Conservation (phyloP, 2,888 invertebrate species). For the Tetrapedia diversipes region DNA sequence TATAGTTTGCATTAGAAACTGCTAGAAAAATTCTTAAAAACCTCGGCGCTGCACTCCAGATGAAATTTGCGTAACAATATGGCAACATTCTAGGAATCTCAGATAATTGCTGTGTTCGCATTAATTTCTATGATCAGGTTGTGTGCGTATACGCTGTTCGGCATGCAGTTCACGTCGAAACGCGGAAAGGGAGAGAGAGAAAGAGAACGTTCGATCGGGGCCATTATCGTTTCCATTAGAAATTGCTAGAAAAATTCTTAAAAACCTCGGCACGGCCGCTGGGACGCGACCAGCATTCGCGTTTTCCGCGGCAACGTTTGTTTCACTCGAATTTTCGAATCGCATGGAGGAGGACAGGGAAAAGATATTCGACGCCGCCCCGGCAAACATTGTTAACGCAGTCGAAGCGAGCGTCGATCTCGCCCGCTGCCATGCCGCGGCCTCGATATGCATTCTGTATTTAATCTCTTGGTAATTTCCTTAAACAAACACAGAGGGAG, state of each 20-base stretch:
- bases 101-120: no score
- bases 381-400: conserved; percentile 53
- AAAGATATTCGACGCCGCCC: conserved; percentile 29
- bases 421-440: conserved; percentile 17
- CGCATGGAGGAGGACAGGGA: conserved; percentile 13
- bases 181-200: neutral
- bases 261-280: neutral
- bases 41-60: no score
- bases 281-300: neutral
- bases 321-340: conserved; percentile 46
- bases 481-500: conserved; percentile 70
- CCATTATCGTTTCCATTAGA: neutral
- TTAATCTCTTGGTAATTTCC: conserved; percentile 69
- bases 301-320: neutral
- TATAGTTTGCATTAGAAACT: neutral
- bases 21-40: conserved; percentile 14
- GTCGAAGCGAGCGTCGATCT: conserved; percentile 44
- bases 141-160: no score
- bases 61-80: no score
- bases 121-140: no score
- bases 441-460: conserved; percentile 61
- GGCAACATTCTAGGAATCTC: no score
- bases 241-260: conserved; percentile 5
- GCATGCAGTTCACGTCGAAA: no score
- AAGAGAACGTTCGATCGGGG: neutral